These are phyloP conservation scores for Drosophila sordidapex DNA, from an alignment of 2,888 invertebrate genomes.

Conservation along the genomic window DNA sequence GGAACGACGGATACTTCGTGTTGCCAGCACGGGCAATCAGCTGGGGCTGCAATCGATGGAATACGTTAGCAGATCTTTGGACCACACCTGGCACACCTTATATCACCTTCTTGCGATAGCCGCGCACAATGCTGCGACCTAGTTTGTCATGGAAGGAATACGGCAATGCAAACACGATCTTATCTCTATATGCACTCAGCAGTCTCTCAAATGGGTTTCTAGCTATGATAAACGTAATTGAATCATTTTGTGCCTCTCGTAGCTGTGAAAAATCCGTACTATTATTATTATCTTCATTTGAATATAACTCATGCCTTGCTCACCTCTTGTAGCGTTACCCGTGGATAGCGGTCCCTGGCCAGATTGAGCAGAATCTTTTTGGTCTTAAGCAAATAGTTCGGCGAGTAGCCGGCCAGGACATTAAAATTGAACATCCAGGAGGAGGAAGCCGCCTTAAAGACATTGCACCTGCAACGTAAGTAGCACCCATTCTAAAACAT, in stretches of 20 bases:
- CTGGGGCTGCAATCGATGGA: conserved; percentile 33
- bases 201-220: conserved; percentile 92
- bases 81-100: neutral
- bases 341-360: conserved; percentile 92
- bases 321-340: conserved; percentile 89
- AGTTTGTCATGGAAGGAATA: conserved; percentile 93
- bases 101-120: conserved; percentile 87
- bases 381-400: conserved; percentile 90
- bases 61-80: neutral
- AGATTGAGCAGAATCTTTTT: conserved; percentile 91
- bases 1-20: conserved; percentile 90
- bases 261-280: conserved; percentile 84
- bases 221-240: conserved; percentile 92
- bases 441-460: conserved; percentile 94
- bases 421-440: conserved; percentile 97
- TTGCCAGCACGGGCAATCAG: conserved; percentile 79
- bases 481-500: neutral
- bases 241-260: conserved; percentile 90
- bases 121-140: conserved; percentile 91
- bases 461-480: conserved; percentile 88
- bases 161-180: conserved; percentile 92
- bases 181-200: conserved; percentile 93
- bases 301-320: conserved; percentile 1
- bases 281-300: neutral
- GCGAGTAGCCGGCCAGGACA: conserved; percentile 92